Percentiles rank a stretch among this genome's conserved stretches.
Conservation (phyloP, 2,888 invertebrate genomes). For the Tricholauxania praeusta region DNA sequence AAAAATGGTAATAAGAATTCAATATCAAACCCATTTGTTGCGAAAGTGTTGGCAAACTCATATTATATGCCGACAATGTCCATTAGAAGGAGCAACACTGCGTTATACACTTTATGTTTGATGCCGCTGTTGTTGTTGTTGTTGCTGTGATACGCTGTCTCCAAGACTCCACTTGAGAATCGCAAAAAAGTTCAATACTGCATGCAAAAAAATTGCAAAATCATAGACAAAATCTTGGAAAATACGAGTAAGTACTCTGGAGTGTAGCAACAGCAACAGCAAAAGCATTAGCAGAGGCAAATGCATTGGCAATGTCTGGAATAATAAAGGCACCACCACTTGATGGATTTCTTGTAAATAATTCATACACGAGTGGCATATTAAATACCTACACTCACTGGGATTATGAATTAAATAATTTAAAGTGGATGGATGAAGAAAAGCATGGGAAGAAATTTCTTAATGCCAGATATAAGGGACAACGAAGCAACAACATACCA, state of each 20-base stretch:
- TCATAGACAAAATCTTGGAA: constrained; percentile 18
- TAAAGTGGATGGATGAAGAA: constrained; percentile 18
- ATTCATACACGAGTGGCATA: constrained; percentile 35
- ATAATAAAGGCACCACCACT: constrained; percentile 44
- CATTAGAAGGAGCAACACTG: constrained; percentile 50
- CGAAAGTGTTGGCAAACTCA: constrained; percentile 47
- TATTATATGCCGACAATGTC: constrained; percentile 57
- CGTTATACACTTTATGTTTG: no score
- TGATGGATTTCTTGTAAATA: constrained; percentile 43
- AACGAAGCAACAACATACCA: background rate
- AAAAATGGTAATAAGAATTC: no score
- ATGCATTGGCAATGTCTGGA: constrained; percentile 38
- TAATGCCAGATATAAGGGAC: constrained; percentile 27
- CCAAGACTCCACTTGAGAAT: constrained; percentile 5
- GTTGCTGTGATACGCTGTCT: background rate
- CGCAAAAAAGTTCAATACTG: constrained; percentile 5
- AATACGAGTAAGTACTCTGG: background rate
- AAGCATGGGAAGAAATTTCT: constrained; percentile 36
- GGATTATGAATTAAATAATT: constrained; percentile 39
- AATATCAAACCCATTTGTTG: background rate
- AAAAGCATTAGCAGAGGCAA: constrained; percentile 31
- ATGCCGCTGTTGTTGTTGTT: no score
- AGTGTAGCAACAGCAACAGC: constrained; percentile 42
- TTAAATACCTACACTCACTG: constrained; percentile 22
- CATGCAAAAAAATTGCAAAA: constrained; percentile 18